These are phyloP conservation scores for Amphipyra berbera DNA, from an alignment of 2,888 invertebrate genomes.

Conservation along the genomic window DNA sequence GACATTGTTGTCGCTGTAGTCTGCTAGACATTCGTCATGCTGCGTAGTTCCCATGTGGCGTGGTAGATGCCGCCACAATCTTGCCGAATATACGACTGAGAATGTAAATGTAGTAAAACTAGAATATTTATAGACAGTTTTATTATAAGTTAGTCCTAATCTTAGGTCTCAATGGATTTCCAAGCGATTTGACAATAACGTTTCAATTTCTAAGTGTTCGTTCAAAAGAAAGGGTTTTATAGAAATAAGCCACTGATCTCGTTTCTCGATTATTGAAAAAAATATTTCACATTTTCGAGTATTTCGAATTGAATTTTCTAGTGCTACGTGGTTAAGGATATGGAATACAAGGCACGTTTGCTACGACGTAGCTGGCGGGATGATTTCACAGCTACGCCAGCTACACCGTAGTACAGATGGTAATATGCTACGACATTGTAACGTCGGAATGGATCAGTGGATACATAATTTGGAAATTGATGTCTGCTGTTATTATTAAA, in stretches of 20 bases:
- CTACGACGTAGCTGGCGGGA: conserved; percentile 1
- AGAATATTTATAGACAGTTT: conserved; percentile 9
- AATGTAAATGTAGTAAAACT: not conserved
- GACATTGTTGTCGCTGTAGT: no score
- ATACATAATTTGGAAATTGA: no score
- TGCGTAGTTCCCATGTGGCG: no score
- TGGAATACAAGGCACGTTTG: not conserved
- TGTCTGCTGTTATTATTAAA: no score
- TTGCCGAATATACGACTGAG: not conserved
- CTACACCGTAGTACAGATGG: not conserved
- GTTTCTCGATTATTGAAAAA: conserved; percentile 2
- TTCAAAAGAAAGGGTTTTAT: conserved; percentile 33
- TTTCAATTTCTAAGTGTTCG: conserved; percentile 34
- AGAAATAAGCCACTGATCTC: conserved; percentile 13
- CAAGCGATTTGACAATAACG: conserved; percentile 51
- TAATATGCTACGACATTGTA: not conserved
- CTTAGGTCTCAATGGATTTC: conserved; percentile 45
- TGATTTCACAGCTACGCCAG: not conserved
- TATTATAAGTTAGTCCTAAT: conserved; percentile 25
- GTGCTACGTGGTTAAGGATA: conserved; percentile 3
- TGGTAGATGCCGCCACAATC: no score
- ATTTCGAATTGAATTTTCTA: conserved; percentile 2
- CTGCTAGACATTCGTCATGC: no score
- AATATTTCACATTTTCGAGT: not conserved
- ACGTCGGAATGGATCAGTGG: not conserved